phyloP scores from a whole-genome alignment of 2,888 invertebrate genomes.

The Pristionchus fissidentatus region DNA sequence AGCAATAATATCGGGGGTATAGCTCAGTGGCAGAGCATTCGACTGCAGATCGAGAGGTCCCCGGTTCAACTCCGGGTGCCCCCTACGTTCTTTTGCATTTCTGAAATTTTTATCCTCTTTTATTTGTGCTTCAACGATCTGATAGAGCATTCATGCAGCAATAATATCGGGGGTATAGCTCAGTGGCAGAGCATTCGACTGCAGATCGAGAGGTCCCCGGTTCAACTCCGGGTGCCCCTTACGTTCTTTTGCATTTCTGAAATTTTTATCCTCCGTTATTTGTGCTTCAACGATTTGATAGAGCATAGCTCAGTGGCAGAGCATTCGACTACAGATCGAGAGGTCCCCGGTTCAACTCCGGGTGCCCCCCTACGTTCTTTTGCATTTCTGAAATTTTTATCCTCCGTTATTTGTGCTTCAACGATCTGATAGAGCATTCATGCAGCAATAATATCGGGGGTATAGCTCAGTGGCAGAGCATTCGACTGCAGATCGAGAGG shows the following conservation, averaged over 20 bases:
- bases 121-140: too few relatives aligned
- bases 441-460: too few relatives aligned
- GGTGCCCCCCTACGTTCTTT: conserved; percentile 51
- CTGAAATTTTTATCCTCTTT: too few relatives aligned
- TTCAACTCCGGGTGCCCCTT: conserved; percentile 71
- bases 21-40: conserved; percentile 75
- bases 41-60: conserved; percentile 75
- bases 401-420: too few relatives aligned
- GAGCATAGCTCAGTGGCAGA: conserved; percentile 67
- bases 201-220: conserved; percentile 75
- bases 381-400: too few relatives aligned
- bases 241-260: conserved; percentile 55
- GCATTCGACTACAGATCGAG: conserved; percentile 68
- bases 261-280: too few relatives aligned
- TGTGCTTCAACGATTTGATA: too few relatives aligned
- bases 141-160: too few relatives aligned
- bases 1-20: conserved; percentile 68
- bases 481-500: conserved; percentile 75
- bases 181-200: conserved; percentile 75
- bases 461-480: conserved; percentile 75
- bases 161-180: conserved; percentile 72
- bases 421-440: too few relatives aligned
- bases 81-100: conserved; percentile 59
- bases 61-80: conserved; percentile 72
- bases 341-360: conserved; percentile 69